Evolutionary conservation across 1,140 invertebrate genomes (phyloP), one percentile per base, ranked within the genome.

Genomic region (Microplitis demolitor): DNA sequence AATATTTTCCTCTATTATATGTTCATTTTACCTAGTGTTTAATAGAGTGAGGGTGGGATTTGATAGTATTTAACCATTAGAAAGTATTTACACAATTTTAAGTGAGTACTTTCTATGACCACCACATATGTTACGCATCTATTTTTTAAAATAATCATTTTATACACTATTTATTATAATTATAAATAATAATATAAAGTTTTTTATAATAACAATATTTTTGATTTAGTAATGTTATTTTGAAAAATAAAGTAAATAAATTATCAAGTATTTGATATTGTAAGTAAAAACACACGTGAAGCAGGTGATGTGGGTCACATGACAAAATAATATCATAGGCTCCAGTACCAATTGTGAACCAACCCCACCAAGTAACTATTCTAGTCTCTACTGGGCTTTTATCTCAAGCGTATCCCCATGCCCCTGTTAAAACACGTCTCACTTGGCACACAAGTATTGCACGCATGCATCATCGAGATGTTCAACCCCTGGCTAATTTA

Each of bases 391-490:
- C 56, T 58, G 56, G 53, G 13, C n/a, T 54, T 54, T 54, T 5
- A n/a, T 13, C n/a, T n/a, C 3, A 54, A 63, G 53, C 50, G 34
- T 69, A 39, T 54, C 60, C 37, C 14, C 45, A 9, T 68, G 72
- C 74, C 77, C 72, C 69, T 63, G 62, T 63, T 76, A 81, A 81
- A 79, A 77, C 79, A 83, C 80, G 83, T 80, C 60, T 87, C 84
- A 85, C 84, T 87, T 86, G 84, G 83, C 78, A 85, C 80, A 85
- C 80, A 81, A 86, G 84, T 85, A 85, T 76, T 75, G 75, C 76
- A 78, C 75, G 80, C 71, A 50, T 70, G 71, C 11, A 51, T 72
- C 67, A 79, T 54, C 67, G 51, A 16, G 39, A 50, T 66, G 35
- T 67, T 66, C 69, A 66, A 70, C 73, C 78, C 78, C 70, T 77